Evolutionary conservation across 2,888 invertebrate genomes (phyloP), one percentile per base, ranked within the genome.

Genomic region (Sclerodermus sp.): DNA sequence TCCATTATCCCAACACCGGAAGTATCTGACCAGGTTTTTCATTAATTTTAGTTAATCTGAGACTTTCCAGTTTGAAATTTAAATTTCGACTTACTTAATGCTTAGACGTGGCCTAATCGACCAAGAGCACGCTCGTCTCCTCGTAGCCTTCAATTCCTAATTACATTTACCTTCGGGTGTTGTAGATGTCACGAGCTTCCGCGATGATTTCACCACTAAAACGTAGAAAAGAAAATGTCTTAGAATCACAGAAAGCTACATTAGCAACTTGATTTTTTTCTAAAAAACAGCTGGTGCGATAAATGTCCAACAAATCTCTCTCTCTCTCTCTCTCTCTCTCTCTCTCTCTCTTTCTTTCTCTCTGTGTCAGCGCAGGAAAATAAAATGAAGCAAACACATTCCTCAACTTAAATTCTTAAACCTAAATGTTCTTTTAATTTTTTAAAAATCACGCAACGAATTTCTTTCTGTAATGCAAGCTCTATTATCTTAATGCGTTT

Each of bases 171-270:
- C 80, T 80, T 79, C 79, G 71, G 78, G 73, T 74, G 79, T 76
- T 72, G 79, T 71, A 64, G 79, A 70, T 68, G 79, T 68, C 70
- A 79, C 73, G 70, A 76, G 75, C 78, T 80, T 81, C 79, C 80
- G 79, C 76, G 79, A 74, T 73, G 79, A 73, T 76, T 77, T 80
- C 79, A 81, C 77, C 77, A 78, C 81, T 81, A 79, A 77, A 79
- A 79, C 73, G 74, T 68, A 79, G 69, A 77, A 76, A 74, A 73
- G 67, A 64, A 70, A 71, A 58, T 8, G 9, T 14, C n/a, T 30
- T 13, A 42, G 16, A 49, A 47, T 49, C 43, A 8, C 23, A 5
- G 23, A 3, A 5, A 8, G 23, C 23, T 5, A 3, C 23, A 23
- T 8, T 23, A n/a, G n/a, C 23, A 23, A 23, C 23, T 3, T 23